Base-by-base conservation (phyloP, 2,113 vertebrate genomes). In the Merops nubicus region DNA sequence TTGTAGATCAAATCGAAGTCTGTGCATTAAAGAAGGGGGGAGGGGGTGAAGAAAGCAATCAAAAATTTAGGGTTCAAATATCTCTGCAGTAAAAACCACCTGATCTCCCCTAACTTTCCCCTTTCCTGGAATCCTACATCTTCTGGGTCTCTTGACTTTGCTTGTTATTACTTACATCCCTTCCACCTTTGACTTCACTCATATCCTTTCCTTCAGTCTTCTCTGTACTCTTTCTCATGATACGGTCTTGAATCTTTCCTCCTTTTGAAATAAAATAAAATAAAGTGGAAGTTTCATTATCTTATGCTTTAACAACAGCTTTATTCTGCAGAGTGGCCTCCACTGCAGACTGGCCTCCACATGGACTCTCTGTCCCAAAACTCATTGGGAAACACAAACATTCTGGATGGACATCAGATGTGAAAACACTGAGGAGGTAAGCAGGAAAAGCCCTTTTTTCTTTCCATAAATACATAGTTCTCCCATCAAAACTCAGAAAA, bases 401-500 rank as follows among this genome's bases (percentile, higher is more conserved):
- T 84, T 50, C 22, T 23, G 3, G 22, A 7, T 54, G 34, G 20
- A 36, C 23, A 38, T 45, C 11, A 77, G 10, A 51, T 73, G 4
- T 42, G 36, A 84, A 90, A 85, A 54, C 14, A 16, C 8, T 20
- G 22, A 74, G 34, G 9, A 65, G 6, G 18, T 22, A 69, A 84
- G 16, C 12, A 38, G 13, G 38, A 40, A 43, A 80, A 56, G 5
- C 34, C n/a, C 20, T 47, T 33, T 36, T n/a, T 57, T 65, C 29
- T 72, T 33, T 51, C 21, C 4, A 7, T 16, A 3, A 4, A 12
- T 23, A 15, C 0, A 1, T 53, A 2, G 19, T 73, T 88, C n/a
- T 74, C 15, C 29, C 10, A 29, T 62, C 8, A 45, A 86, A 87
- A 57, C 7, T 57, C n/a, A 48, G 26, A 45, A 2, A 23, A 22